phyloP scores from a whole-genome alignment of 2,797 vertebrate genomes.

The Rhinophrynus dorsalis region DNA sequence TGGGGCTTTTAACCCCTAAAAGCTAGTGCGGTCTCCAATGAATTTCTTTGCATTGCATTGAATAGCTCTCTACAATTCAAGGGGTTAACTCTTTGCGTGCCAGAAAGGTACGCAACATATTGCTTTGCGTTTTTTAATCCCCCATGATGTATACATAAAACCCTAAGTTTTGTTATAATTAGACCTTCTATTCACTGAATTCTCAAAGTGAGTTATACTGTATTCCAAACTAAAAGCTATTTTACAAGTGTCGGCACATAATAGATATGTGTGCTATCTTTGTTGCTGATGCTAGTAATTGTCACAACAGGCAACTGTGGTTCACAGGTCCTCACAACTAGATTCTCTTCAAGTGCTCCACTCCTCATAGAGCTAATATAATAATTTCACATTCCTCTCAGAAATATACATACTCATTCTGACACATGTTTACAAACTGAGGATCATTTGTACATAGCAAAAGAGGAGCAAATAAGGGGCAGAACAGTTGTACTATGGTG shows the following conservation, averaged over 20 bases:
- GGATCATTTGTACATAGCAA: too few relatives aligned
- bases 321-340: slow-evolving; percentile 40
- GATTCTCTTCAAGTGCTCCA: slow-evolving; percentile 33
- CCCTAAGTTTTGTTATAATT: not conserved
- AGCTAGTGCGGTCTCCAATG: too few relatives aligned
- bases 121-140: too few relatives aligned
- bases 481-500: too few relatives aligned
- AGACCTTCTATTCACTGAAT: slow-evolving; percentile 15
- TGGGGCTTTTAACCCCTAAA: too few relatives aligned
- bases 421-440: not conserved
- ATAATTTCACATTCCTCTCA: slow-evolving; percentile 25
- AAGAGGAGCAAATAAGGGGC: too few relatives aligned
- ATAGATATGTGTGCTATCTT: slow-evolving; percentile 45
- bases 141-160: too few relatives aligned
- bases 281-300: slow-evolving; percentile 43
- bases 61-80: too few relatives aligned
- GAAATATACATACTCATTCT: not conserved
- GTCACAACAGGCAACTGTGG: slow-evolving; percentile 42
- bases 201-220: slow-evolving; percentile 23
- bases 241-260: slow-evolving; percentile 33
- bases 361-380: slow-evolving; percentile 26
- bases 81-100: too few relatives aligned
- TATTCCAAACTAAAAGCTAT: slow-evolving; percentile 35
- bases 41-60: too few relatives aligned
- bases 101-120: too few relatives aligned